Base-by-base conservation (phyloP, 2,888 invertebrate genomes). In the Yponomeuta evonymella region DNA sequence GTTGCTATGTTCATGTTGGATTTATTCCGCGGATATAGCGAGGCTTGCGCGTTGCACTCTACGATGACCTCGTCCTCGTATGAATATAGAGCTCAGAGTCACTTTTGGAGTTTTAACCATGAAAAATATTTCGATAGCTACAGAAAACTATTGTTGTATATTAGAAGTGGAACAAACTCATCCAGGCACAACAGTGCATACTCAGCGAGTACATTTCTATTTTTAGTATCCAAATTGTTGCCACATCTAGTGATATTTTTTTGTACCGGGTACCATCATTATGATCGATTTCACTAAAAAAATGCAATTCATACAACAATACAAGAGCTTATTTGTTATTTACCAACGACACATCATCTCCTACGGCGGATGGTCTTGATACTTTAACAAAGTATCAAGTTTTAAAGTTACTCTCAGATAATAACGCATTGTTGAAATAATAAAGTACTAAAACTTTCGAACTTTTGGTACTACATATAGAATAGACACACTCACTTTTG, bases 281-380 rank as follows among this genome's bases (percentile, higher is more conserved):
- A 80, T 84, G 90, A 89, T 89, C 88, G 86, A 89, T 90, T 90
- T 89, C 89, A 84, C 81, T 84, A 81, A 88, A 89, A 90, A 90
- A 89, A 89, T 79, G 85, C 87, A 86, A 89, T 87, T 85, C 88
- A 86, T 86, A 88, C 83, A 85, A 89, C 85, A 87, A 88, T 82
- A 85, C 87, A 85, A 82, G 82, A 82, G 83, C 77, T 79, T 79
- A 85, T 87, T 88, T 88, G 86, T 88, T 85, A 86, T 83, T 80
- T 84, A 81, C 81, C 84, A 83, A 83, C 83, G 81, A n/a, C 36
- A 29, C 65, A 11, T 65, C 82, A 81, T 81, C 81, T 79, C 77
- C 77, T 77, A 77, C 77, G 76, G 75, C 12, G 15, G 66, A 71
- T 30, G 11, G 70, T 82, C 78, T 88, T 88, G 87, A 83, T 87